These are phyloP conservation scores for Drosophila kuntzei DNA, from an alignment of 2,888 invertebrate species.

Conservation along the genomic window DNA sequence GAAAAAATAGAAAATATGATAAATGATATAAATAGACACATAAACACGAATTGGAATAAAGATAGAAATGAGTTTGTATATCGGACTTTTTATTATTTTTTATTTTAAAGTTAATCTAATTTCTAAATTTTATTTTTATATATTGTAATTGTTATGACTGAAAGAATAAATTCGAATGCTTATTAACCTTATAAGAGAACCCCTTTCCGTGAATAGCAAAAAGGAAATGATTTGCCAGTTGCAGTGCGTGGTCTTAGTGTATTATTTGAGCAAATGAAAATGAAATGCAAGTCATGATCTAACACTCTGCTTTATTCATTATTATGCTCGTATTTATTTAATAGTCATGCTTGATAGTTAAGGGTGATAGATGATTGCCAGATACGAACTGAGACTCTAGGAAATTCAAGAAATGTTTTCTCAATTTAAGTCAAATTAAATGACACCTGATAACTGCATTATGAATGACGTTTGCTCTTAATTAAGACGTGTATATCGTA, in stretches of 20 bases:
- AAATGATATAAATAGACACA: neutral
- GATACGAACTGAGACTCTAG: neutral
- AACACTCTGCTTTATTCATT: conserved; percentile 16
- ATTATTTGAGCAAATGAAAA: conserved; percentile 2
- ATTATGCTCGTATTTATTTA: conserved; percentile 1
- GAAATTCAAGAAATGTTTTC: neutral
- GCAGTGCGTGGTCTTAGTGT: neutral
- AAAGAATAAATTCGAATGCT: no score
- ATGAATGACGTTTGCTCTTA: conserved; percentile 1
- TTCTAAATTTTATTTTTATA: no score
- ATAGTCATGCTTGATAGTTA: conserved; percentile 38
- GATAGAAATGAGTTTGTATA: no score
- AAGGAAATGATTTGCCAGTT: conserved; percentile 14
- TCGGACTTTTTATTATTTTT: no score
- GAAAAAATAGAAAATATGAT: neutral
- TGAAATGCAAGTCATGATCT: conserved; percentile 38
- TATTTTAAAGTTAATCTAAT: no score
- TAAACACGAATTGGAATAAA: no score
- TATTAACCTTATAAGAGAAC: neutral
- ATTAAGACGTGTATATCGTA: neutral
- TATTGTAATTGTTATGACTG: no score
- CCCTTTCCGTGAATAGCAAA: neutral
- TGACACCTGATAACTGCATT: conserved; percentile 6
- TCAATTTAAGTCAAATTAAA: neutral
- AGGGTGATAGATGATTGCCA: conserved; percentile 31